Conservation (phyloP, 2,113 vertebrate species). For the Thermophis baileyi region DNA sequence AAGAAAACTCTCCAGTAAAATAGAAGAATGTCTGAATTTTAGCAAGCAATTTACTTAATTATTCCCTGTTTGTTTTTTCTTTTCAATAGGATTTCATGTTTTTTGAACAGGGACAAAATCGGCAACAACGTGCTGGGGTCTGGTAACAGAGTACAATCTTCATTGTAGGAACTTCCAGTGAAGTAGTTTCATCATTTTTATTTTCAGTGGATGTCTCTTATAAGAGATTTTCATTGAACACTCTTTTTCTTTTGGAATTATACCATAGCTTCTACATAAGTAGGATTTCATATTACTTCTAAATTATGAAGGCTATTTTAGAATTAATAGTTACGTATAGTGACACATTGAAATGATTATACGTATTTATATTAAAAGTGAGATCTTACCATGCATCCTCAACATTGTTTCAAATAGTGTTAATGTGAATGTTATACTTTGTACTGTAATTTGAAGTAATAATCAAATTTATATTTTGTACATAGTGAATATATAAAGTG, state of each 20-base stretch:
- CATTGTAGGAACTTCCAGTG: background rate
- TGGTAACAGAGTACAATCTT: background rate
- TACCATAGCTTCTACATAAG: background rate
- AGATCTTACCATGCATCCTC: background rate
- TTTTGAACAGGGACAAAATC: conserved; percentile 11
- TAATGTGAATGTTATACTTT: background rate
- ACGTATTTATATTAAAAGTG: background rate
- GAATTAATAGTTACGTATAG: background rate
- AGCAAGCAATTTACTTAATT: background rate
- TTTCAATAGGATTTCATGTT: conserved; percentile 16
- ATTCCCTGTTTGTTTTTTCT: background rate
- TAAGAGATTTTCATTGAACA: background rate
- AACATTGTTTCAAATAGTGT: background rate
- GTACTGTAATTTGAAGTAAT: background rate
- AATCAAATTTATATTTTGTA: background rate
- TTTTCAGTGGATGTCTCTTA: background rate
- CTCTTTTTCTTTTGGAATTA: background rate
- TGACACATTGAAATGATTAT: background rate
- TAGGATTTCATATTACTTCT: background rate
- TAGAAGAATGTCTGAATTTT: background rate
- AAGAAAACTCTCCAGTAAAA: background rate
- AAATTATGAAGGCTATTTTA: background rate
- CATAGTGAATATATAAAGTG: background rate
- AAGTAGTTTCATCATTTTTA: background rate
- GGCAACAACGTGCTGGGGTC: background rate